Evolutionary conservation across 2,797 vertebrate genomes (phyloP).

Genomic region (Neosalanx taihuensis): DNA sequence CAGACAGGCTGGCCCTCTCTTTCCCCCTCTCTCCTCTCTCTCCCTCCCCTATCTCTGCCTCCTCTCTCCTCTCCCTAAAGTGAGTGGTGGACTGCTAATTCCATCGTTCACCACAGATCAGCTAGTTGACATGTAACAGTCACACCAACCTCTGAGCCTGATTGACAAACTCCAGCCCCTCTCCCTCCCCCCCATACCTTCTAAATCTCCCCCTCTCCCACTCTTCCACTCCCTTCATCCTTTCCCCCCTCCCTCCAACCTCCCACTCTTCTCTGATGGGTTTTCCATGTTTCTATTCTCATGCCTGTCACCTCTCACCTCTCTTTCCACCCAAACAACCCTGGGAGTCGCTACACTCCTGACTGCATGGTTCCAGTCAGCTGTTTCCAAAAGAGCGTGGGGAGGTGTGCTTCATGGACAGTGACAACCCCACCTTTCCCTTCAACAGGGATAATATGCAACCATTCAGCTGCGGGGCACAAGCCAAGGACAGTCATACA

Average conservation of each 20-base stretch:
- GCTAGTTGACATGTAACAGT: too few relatives aligned
- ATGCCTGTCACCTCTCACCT: conserved; percentile 10
- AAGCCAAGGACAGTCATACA: too few relatives aligned
- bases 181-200: not conserved
- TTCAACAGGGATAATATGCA: not conserved
- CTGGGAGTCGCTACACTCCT: conserved; percentile 18
- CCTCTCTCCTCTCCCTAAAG: not conserved
- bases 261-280: conserved; percentile 35
- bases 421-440: not conserved
- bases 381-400: not conserved
- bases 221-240: not conserved
- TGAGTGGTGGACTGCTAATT: too few relatives aligned
- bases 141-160: too few relatives aligned
- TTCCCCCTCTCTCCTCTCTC: too few relatives aligned
- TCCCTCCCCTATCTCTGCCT: not conserved
- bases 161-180: conserved; percentile 22
- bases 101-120: too few relatives aligned
- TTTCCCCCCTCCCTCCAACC: not conserved
- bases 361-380: conserved; percentile 36
- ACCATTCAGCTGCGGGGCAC: too few relatives aligned
- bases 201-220: not conserved
- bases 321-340: conserved; percentile 37
- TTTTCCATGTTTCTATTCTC: conserved; percentile 51
- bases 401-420: not conserved
- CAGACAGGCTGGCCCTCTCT: too few relatives aligned